Base-by-base conservation (phyloP, 2,113 vertebrate genomes). In the Caranx ignobilis region DNA sequence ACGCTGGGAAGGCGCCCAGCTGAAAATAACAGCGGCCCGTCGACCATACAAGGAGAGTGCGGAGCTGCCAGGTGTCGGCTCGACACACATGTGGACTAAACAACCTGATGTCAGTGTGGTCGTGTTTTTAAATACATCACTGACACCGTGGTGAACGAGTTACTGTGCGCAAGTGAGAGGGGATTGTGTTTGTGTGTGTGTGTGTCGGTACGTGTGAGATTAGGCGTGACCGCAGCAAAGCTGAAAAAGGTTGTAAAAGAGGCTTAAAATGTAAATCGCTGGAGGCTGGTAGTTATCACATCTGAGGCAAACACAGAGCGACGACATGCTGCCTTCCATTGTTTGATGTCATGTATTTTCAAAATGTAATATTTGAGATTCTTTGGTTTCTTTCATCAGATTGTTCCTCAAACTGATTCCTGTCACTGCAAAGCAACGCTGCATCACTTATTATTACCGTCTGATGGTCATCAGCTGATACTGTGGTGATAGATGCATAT, bases 191-290 rank as follows among this genome's bases (percentile, higher is more conserved):
- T 39, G 37, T 39, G 39, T 7, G 39, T 48, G 19, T 59, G 60
- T 67, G 62, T 60, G 57, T 66, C 6, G 2, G 72, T 52, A 0
- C 57, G 21, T 31, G 4, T 55, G 55, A 67, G 71, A 82, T 74
- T 71, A 63, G 2, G 6, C 39, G 6, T 21, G 64, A 68, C 26
- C 0, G 11, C 57, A 50, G 11, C 57, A 50, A 35, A 69, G 47
- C 65, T 54, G 31, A 37, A 54, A 77, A 76, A 77, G 55, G 59
- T 63, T 71, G 43, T 0, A 21, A 75, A 77, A 81, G 55, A 84
- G 39, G 67, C 43, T 87, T 73, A 59, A 75, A 59, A 47, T 65
- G 73, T 81, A 31, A 75, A 39, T 43, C 2, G 13, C 43, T 57
- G 56, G 5, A 54, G 45, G 0, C 21, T 0, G 21, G 41, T 61